These are phyloP conservation scores for Abrostola triplasia DNA, from an alignment of 2,888 invertebrate species.

Conservation along the genomic window DNA sequence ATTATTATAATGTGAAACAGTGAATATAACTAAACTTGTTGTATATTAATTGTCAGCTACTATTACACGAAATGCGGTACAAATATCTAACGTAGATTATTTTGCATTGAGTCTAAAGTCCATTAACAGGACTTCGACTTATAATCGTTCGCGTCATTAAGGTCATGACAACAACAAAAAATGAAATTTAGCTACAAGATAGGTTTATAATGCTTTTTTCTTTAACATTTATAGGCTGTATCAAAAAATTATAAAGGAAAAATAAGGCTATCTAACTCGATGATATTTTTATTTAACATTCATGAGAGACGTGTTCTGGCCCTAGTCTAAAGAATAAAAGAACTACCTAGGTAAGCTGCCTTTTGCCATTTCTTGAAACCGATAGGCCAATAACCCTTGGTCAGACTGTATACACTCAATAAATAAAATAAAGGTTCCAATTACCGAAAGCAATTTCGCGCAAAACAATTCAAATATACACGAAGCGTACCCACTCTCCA, in stretches of 20 bases:
- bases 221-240: neutral
- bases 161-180: neutral
- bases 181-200: neutral
- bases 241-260: neutral
- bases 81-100: neutral
- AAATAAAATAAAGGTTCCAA: neutral
- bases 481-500: constrained; percentile 8
- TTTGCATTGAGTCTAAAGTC: neutral
- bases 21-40: neutral
- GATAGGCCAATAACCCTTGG: no score
- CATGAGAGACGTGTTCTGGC: no score
- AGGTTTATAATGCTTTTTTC: neutral
- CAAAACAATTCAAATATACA: neutral
- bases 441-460: neutral
- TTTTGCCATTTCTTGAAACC: no score
- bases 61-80: constrained; percentile 16
- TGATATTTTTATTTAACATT: no score
- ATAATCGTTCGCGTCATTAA: constrained; percentile 22
- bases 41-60: neutral
- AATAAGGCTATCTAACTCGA: no score
- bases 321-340: no score
- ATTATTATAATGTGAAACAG: no score
- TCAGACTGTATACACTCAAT: neutral
- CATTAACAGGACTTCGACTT: constrained; percentile 2
- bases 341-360: no score